Conservation (phyloP, 2,113 vertebrate species). For the Dendrocopos noguchii region DNA sequence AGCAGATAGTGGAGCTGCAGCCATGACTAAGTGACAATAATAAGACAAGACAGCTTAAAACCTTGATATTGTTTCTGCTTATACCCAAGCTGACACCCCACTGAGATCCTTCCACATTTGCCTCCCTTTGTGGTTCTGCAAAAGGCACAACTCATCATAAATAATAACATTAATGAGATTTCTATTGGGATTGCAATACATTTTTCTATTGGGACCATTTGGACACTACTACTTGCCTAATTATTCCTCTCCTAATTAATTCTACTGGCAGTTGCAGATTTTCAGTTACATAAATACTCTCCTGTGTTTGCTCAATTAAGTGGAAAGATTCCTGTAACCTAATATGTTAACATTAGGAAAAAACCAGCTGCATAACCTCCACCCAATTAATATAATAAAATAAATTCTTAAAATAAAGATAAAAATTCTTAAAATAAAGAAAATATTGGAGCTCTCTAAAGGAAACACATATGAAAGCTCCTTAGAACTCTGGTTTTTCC, state of each 20-base stretch:
- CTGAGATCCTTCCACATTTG: conserved; percentile 26
- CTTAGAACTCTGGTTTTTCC: background rate
- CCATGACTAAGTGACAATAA: conserved; percentile 9
- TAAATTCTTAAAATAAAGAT: no score
- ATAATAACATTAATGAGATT: conserved; percentile 44
- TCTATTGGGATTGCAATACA: conserved; percentile 24
- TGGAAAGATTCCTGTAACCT: conserved; percentile 42
- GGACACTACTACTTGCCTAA: conserved; percentile 39
- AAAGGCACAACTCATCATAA: conserved; percentile 29
- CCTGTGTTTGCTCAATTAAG: conserved; percentile 60
- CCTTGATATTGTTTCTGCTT: conserved; percentile 42
- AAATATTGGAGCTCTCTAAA: background rate
- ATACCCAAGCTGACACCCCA: conserved; percentile 24
- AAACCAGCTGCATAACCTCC: background rate
- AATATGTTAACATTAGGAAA: conserved; percentile 20
- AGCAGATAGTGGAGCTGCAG: background rate
- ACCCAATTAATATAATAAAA: background rate
- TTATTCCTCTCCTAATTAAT: conserved; percentile 63
- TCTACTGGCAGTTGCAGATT: conserved; percentile 42
- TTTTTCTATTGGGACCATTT: conserved; percentile 44
- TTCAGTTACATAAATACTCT: conserved; percentile 45
- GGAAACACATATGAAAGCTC: background rate
- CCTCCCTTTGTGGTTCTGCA: background rate
- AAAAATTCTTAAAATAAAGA: background rate
- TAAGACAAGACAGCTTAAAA: conserved; percentile 27